Evolutionary conservation across 2,113 vertebrate genomes (phyloP).

Genomic region (Delphinapterus leucas): DNA sequence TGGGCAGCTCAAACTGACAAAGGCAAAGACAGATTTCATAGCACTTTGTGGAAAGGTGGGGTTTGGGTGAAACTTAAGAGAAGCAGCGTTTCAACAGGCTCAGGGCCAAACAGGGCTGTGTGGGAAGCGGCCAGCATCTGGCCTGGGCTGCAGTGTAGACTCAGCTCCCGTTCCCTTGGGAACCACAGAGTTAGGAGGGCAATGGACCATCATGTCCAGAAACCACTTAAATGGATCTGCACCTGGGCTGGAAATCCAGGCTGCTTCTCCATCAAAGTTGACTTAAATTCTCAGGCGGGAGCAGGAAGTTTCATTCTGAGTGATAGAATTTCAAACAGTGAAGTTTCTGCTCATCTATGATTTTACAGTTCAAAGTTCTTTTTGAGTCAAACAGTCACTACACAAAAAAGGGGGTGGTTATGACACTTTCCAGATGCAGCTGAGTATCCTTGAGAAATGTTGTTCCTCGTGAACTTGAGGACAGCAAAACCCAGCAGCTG

Average conservation of each 20-base stretch:
- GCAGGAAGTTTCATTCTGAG: neutral
- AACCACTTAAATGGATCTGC: neutral
- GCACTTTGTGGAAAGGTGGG: no score
- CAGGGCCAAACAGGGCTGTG: neutral
- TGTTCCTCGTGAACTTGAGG: neutral
- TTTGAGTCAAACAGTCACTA: neutral
- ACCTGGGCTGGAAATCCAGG: neutral
- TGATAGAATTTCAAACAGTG: neutral
- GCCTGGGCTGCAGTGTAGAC: neutral
- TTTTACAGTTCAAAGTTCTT: neutral
- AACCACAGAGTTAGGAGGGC: neutral
- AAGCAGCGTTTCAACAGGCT: neutral
- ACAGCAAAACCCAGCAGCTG: neutral
- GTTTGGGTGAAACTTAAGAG: neutral
- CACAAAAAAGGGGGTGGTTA: neutral
- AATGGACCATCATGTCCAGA: fast-evolving
- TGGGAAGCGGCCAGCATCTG: neutral
- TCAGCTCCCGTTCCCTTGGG: neutral
- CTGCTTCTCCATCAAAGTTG: neutral
- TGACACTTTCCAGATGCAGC: neutral
- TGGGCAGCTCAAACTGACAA: neutral
- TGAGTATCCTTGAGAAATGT: neutral
- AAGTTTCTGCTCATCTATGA: neutral
- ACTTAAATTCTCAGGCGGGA: no score
- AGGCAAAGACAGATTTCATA: no score